Evolutionary conservation across 2,113 vertebrate genomes (phyloP), one percentile per base, ranked within the genome.

Genomic region (Sinosuthora webbiana): DNA sequence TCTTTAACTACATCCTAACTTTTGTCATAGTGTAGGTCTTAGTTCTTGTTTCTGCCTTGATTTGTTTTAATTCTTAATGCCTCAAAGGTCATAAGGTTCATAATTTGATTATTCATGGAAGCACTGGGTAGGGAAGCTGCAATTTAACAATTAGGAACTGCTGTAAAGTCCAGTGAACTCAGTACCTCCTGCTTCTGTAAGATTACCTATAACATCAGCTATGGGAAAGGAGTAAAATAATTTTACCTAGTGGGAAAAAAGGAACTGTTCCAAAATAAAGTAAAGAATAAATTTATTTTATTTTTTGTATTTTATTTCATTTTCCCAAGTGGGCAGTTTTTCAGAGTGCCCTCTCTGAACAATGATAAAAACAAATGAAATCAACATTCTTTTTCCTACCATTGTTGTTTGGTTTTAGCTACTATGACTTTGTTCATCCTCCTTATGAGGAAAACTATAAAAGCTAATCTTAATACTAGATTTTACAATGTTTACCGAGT

Each of bases 401-500:
- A 13, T 64, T 93, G 35, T n/a, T 73, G 11, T 23, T 45, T 2
- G 0, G 18, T 55, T 94, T 93, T 47, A 83, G 35, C 20, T 83
- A n/a, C 63, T 56, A 17, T 56, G 64, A 15, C 25, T 82, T 87
- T 89, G 35, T 80, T 95, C 90, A 39, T 65, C 35, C 78, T 73
- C 70, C 93, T 94, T 92, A 63, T 45, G 92, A 93, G 76, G 79
- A 80, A 93, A 81, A 71, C 65, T 62, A 62, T 57, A 90, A 83
- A 91, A 95, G 45, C 49, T 84, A 70, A 55, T 81, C 69, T 93
- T 90, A 87, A 87, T 85, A 65, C 86, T 79, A 69, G n/a, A 65
- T 94, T 93, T 96, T 94, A 65, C 45, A 35, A 7, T 94, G 81
- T 94, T 94, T 93, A 85, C 92, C 70, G 60, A 93, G 65, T 39